Base-by-base conservation (phyloP, 2,113 vertebrate species). In the Todiramphus chloris region DNA sequence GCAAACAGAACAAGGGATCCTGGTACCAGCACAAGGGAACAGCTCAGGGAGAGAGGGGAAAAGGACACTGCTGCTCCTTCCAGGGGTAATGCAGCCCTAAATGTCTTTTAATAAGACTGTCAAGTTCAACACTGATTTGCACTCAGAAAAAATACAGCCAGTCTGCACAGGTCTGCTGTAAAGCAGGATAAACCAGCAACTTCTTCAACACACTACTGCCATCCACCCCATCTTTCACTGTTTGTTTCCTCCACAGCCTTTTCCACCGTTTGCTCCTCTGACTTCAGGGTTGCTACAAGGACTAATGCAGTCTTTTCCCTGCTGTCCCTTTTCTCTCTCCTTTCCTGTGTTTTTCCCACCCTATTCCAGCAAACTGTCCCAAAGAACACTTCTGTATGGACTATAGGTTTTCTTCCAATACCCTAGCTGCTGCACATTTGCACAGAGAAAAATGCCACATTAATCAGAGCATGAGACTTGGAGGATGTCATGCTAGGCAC, bases 131-230 rank as follows among this genome's bases (percentile, higher is more conserved):
- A 31, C 56, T 21, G 46, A 89, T n/a, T 13, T 55, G 25, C 8
- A 24, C 55, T 31, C 12, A 17, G 48, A 56, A 35, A 66, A 58
- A 70, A 28, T 33, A 39, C 24, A 66, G 39, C 14, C 53, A 69
- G 59, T 10, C 21, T 83, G 50, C 73, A 74, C 0, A 8, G 44
- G n/a, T 48, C 43, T 83, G 37, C 87, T 72, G 48, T 31, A 17
- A 60, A 83, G n/a, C 31, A 48, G 46, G 39, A 50, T 39, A 83
- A 83, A 87, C 0, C 35, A 90, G 48, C 43, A 73, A 10, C 7
- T 0, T 39, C 21, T 30, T 66, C 63, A 51, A 43, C 0, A 68
- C 39, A 28, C 30, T 2, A 25, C 13, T 1, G 7, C 13, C 24
- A 39, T 10, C 21, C 9, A 16, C 15, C 64, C 70, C 28, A 41